These are phyloP conservation scores for Drosophila heteroneura DNA, from an alignment of 2,888 invertebrate species.

Conservation along the genomic window DNA sequence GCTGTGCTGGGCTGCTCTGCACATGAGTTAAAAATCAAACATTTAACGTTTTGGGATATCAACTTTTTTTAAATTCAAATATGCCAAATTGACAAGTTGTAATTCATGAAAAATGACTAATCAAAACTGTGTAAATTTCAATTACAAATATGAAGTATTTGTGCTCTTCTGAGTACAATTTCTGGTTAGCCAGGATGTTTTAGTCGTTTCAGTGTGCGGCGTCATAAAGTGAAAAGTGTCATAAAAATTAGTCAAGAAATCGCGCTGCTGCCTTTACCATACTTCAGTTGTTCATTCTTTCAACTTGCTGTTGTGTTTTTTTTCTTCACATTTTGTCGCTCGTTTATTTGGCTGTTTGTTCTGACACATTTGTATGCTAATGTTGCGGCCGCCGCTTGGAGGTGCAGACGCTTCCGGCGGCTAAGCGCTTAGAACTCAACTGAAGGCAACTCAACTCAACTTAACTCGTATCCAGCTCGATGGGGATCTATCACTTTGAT, in stretches of 20 bases:
- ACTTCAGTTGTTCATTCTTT: slow-evolving; percentile 18
- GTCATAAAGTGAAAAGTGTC: slow-evolving; percentile 80
- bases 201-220: slow-evolving; percentile 10
- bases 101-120: neutral
- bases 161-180: neutral
- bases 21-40: neutral
- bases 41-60: neutral
- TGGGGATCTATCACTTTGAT: slow-evolving; percentile 75
- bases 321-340: slow-evolving; percentile 32
- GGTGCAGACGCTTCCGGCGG: slow-evolving; percentile 71
- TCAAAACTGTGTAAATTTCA: neutral
- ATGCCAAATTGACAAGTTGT: neutral
- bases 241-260: slow-evolving; percentile 81
- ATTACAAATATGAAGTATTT: neutral
- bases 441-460: slow-evolving; percentile 22
- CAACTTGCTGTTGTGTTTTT: slow-evolving; percentile 18
- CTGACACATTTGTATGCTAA: slow-evolving; percentile 81
- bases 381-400: slow-evolving; percentile 58
- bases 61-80: neutral
- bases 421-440: slow-evolving; percentile 60
- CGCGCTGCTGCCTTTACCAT: slow-evolving; percentile 60
- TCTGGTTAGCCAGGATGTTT: neutral
- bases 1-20: slow-evolving; percentile 18
- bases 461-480: slow-evolving; percentile 43
- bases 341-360: slow-evolving; percentile 74